Percentiles rank a stretch among this genome's conserved stretches.
phyloP scores from a whole-genome alignment of 2,797 vertebrate species.

The Myotis findleyi region DNA sequence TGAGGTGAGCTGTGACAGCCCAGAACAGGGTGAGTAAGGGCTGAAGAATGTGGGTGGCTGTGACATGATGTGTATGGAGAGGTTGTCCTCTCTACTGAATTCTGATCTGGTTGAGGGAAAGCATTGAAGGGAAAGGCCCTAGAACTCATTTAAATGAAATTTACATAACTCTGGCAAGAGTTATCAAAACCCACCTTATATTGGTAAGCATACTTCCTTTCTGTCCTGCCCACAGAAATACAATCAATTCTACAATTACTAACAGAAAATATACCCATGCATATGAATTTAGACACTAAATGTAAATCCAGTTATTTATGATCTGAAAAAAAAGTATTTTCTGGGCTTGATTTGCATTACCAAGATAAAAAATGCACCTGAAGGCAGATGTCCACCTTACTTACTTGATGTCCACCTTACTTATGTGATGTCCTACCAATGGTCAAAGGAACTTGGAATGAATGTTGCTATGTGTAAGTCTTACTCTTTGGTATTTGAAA shows the following conservation, averaged over 20 bases:
- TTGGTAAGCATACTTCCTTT: not conserved
- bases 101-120: slow-evolving; percentile 6
- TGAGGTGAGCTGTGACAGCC: slow-evolving; percentile 61
- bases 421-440: not conserved
- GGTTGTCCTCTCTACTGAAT: not conserved
- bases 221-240: not conserved
- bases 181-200: not conserved
- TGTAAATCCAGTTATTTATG: not conserved
- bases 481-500: slow-evolving; percentile 41
- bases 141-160: not conserved
- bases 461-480: not conserved
- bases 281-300: not conserved
- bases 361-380: not conserved
- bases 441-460: not conserved
- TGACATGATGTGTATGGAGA: not conserved
- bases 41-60: not conserved
- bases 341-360: not conserved
- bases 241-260: not conserved
- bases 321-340: slow-evolving; percentile 26
- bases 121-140: not conserved
- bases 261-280: not conserved
- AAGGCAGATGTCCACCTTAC: not conserved
- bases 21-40: not conserved
- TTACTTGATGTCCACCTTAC: not conserved
- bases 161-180: not conserved